Percentiles rank a stretch among this genome's conserved stretches.
These are phyloP conservation scores for Hydroisotoma schaefferi DNA, from an alignment of 2,888 invertebrate genomes.

Conservation along the genomic window DNA sequence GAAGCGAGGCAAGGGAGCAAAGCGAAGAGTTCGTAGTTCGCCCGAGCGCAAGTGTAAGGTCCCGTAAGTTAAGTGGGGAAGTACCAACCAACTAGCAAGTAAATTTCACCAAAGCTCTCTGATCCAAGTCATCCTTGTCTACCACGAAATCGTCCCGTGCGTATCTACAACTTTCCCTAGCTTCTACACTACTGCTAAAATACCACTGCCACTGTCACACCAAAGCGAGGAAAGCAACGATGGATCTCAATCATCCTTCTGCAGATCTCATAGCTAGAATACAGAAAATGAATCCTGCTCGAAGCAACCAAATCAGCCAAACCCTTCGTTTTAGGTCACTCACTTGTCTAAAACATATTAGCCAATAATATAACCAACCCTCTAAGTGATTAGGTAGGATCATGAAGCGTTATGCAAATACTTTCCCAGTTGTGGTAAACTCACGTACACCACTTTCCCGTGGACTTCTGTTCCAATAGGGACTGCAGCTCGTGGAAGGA, in stretches of 20 bases:
- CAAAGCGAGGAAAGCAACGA: background rate
- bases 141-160: too few relatives aligned
- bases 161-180: background rate
- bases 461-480: background rate
- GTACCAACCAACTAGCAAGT: background rate
- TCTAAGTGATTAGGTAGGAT: background rate
- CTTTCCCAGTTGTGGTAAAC: background rate
- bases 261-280: too few relatives aligned
- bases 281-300: too few relatives aligned
- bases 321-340: background rate
- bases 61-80: constrained; percentile 6
- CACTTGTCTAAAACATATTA: constrained; percentile 1
- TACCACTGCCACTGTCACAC: background rate
- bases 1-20: background rate
- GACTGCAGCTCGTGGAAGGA: too few relatives aligned
- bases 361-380: background rate
- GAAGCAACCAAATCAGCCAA: too few relatives aligned
- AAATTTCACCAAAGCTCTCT: background rate
- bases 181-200: background rate
- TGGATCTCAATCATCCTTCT: background rate
- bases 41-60: constrained; percentile 16
- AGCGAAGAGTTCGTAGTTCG: constrained; percentile 2
- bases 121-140: too few relatives aligned
- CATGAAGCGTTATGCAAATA: constrained; percentile 1
- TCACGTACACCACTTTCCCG: background rate